Base-by-base conservation (phyloP, 1,140 invertebrate species). In the Drosophila sp. region DNA sequence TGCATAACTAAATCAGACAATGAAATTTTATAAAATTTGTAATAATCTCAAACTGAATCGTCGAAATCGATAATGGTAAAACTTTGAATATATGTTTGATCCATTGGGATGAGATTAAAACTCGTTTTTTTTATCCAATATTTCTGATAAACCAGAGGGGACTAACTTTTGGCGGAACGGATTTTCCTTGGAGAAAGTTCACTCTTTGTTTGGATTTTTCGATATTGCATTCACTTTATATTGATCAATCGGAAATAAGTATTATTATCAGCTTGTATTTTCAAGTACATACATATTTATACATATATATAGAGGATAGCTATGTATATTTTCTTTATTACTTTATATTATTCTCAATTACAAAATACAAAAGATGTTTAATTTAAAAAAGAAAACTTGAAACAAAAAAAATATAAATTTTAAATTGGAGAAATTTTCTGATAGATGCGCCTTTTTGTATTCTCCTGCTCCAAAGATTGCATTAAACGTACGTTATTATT, bases 261-360 rank as follows among this genome's bases (percentile, higher is more conserved):
- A 17, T 17, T 17, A 2, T 38, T 10, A 38, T 38, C 8, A 38
- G 17, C 4, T 23, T 47, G 17, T 25, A 47, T 47, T 7, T 47
- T 23, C 5, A 47, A 25, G 25, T 23, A 47, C 17, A 47, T 23
- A 47, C 8, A 25, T 23, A 62, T 38, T 11, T 70, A 35, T 17
- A 63, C 58, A 72, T 73, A 35, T 7, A 73, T 69, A 25, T 33
- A 38, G 8, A 57, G 54, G 33, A 61, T 40, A 40, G 57, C 17
- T 60, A 66, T 56, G 32, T 72, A 56, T 72, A 72, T 67, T 63
- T 69, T 65, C 38, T 76, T 78, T 82, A 62, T 76, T 79, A 50
- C 44, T 82, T 78, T 73, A 70, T 86, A 76, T 80, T 70, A 65
- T 81, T 80, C 55, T 84, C 81, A 81, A 78, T 86, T 89, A 87